phyloP scores from a whole-genome alignment of 2,113 vertebrate species.

The Hypocryptadius cinnamomeus region DNA sequence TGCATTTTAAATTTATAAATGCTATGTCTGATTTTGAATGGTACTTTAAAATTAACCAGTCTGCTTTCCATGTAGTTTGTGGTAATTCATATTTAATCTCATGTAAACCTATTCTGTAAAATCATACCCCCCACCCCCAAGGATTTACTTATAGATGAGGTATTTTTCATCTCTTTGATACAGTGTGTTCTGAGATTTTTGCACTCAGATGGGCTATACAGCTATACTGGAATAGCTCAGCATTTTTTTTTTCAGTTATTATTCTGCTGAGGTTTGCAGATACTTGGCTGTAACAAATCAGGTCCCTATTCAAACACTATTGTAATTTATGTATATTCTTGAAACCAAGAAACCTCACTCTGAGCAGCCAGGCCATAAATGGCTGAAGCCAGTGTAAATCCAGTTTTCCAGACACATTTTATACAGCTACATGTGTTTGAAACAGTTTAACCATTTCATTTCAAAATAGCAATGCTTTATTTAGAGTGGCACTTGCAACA shows the following conservation, averaged over 20 bases:
- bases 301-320: neutral
- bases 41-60: neutral
- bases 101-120: neutral
- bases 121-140: neutral
- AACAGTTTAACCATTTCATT: neutral
- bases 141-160: neutral
- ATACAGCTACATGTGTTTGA: neutral
- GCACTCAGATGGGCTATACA: neutral
- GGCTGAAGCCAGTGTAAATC: neutral
- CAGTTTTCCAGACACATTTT: neutral
- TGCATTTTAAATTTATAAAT: neutral
- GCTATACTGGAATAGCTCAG: neutral
- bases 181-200: neutral
- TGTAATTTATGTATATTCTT: neutral
- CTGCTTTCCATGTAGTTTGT: neutral
- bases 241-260: slow-evolving; percentile 8
- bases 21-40: neutral
- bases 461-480: neutral
- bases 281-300: slow-evolving; percentile 8
- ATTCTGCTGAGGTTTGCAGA: slow-evolving; percentile 38
- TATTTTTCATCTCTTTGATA: neutral
- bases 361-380: neutral
- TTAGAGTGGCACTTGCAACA: neutral
- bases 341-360: neutral
- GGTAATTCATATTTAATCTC: neutral